Base-by-base conservation (phyloP, 2,113 vertebrate genomes). In the Noctilio leporinus region DNA sequence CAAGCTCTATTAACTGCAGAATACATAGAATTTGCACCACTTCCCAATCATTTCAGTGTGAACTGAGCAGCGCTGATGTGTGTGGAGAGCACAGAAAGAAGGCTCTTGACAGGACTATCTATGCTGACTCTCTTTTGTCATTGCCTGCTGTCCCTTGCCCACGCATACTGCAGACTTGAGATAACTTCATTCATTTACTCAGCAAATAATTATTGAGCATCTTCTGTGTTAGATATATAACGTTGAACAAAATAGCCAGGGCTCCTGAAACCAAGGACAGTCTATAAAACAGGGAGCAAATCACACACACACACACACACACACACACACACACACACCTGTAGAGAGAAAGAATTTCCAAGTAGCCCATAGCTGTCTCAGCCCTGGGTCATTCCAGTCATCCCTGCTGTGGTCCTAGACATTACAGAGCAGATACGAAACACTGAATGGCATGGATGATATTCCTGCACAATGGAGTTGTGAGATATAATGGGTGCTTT, bases 241-340 rank as follows among this genome's bases (percentile, higher is more conserved):
- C 33, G 10, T 11, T 53, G 40, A 73, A 89, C 22, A 35, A 90
- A 70, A 88, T 1, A 45, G 17, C 26, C 15, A 30, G 16, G 28
- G 17, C 0, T 3, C 17, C 67, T n/a, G 65, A 51, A n/a, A 8
- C 30, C 17, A 35, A 78, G 10, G 35, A 67, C 43, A 59, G 30
- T 62, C 69, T 53, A 59, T 57, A 9, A 19, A 57, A 57, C 22
- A 28, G 30, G 38, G 2, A 2, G 35, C 16, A 43, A 51, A 70
- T 24, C 40, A 64, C 1, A 26, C 3, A 51, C 40, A 53, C 4
- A 40, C 15, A 12, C 0, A 33, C 47, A 16, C 0, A 26, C 10
- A 40, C 3, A n/a, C 3, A 28, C 2, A 20, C 19, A 45, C 0
- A 19, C 1, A 2, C 22, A n/a, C 7, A 45, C 57, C 57, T 59